A percentile compares a stretch with the other conserved stretches of the same genome.
Conservation (phyloP, 2,888 invertebrate genomes). For the Hypomecis atomaria region DNA sequence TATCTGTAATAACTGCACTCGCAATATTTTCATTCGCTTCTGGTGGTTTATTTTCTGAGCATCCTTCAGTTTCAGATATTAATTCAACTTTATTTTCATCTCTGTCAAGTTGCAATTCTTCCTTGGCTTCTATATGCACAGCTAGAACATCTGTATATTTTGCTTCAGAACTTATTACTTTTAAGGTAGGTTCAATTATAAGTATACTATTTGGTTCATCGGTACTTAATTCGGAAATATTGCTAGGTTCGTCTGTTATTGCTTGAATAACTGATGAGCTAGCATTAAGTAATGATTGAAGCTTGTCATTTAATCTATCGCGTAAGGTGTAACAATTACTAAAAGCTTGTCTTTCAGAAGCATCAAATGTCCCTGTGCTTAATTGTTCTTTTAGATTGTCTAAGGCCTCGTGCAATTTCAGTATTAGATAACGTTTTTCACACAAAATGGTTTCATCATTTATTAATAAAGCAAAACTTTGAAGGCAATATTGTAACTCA, state of each 20-base stretch:
- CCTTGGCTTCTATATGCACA: background rate
- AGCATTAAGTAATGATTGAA: background rate
- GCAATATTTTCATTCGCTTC: background rate
- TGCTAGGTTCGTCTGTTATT: slow-evolving; percentile 1
- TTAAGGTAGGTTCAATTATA: background rate
- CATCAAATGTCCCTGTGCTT: background rate
- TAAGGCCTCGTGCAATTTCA: background rate
- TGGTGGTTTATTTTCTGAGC: background rate
- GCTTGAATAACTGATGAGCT: slow-evolving; percentile 5
- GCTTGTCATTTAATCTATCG: background rate
- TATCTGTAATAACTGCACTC: background rate
- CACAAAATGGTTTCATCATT: background rate
- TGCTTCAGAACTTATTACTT: background rate
- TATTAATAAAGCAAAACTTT: background rate
- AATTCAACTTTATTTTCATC: background rate
- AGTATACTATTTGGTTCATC: background rate
- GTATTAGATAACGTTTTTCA: background rate
- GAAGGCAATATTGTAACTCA: background rate
- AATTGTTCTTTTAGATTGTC: background rate
- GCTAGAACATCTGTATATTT: background rate
- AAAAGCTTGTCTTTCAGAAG: background rate
- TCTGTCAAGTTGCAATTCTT: background rate
- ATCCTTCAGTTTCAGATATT: background rate
- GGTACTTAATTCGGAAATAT: background rate
- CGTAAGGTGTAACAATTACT: background rate